Base-by-base conservation (phyloP, 2,113 vertebrate species). In the Terrapene triunguis region DNA sequence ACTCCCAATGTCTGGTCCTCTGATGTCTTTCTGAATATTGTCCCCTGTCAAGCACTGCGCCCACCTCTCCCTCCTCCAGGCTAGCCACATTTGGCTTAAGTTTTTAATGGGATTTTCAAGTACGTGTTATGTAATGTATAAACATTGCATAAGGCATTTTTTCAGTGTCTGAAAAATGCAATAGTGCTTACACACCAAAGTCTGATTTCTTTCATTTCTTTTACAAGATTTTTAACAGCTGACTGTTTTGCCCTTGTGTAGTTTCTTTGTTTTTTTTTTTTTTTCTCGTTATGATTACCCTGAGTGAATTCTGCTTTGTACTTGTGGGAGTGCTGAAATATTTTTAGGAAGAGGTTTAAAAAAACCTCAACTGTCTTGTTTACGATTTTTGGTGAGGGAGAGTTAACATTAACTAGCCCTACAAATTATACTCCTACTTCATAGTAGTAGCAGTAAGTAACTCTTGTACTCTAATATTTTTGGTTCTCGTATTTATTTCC, bases 401-500 rank as follows among this genome's bases (percentile, higher is more conserved):
- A 22, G 3, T 0, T 27, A 47, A 29, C 22, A 25, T 44, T 72
- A 80, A 48, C 4, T 12, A 0, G 0, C 1, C 11, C 54, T 87
- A 62, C 29, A 32, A 9, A 1, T 22, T 50, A 0, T 0, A 11
- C 51, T 3, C 27, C 1, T 11, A 1, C 85, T 93, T 55, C 0
- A 0, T 59, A 22, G 24, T 76, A 44, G 6, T 47, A 76, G 12
- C 4, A 76, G 10, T 44, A 74, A 42, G n/a, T 74, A 42, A 74
- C 38, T 44, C 22, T 10, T 74, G 38, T 42, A 5, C 17, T 38
- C 35, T 72, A 74, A 16, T 42, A 11, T 42, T 44, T 76, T 25
- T 92, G 50, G 86, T 27, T 38, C n/a, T 72, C 10, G 8, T 38
- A 72, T 72, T 91, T 95, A 59, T 96, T 95, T 94, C 69, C 85